Percentiles rank a stretch among this genome's conserved stretches.
These are phyloP conservation scores for Periophthalmus modestus DNA, from an alignment of 2,113 vertebrate genomes.

Conservation along the genomic window DNA sequence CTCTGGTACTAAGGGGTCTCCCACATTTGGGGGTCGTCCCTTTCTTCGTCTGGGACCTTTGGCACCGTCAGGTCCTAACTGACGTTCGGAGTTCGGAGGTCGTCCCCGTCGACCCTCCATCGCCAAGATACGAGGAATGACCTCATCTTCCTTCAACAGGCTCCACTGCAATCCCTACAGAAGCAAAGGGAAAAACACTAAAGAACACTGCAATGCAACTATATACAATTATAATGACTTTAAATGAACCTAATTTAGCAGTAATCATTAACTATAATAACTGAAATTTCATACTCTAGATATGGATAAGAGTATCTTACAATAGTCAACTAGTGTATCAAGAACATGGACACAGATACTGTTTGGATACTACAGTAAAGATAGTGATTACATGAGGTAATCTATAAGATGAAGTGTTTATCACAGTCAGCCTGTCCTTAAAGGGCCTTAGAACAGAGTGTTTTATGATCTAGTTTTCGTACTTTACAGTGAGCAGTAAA, in stretches of 20 bases:
- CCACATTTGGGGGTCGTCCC: constrained; percentile 90
- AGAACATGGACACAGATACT: not conserved
- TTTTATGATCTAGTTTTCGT: constrained; percentile 13
- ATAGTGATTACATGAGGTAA: not conserved
- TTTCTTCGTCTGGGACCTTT: constrained; percentile 88
- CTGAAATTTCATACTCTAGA: constrained; percentile 21
- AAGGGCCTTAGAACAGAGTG: constrained; percentile 29
- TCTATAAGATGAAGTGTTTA: constrained; percentile 1
- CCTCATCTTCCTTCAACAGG: constrained; percentile 93
- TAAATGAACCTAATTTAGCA: constrained; percentile 19
- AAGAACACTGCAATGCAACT: constrained; percentile 13
- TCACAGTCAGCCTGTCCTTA: constrained; percentile 10
- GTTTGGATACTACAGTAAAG: not conserved
- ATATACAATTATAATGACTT: not conserved
- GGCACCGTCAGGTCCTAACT: constrained; percentile 65
- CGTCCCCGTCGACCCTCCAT: constrained; percentile 93
- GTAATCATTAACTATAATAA: constrained; percentile 18
- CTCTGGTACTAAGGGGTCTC: constrained; percentile 83
- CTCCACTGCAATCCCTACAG: constrained; percentile 95
- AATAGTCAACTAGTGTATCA: not conserved
- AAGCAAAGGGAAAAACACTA: constrained; percentile 6
- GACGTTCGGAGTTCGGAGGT: constrained; percentile 85
- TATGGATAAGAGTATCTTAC: not conserved
- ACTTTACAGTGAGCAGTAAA: constrained; percentile 5
- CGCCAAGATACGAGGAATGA: constrained; percentile 88